phyloP scores from a whole-genome alignment of 2,888 invertebrate species.

The Scaptomyza flava region DNA sequence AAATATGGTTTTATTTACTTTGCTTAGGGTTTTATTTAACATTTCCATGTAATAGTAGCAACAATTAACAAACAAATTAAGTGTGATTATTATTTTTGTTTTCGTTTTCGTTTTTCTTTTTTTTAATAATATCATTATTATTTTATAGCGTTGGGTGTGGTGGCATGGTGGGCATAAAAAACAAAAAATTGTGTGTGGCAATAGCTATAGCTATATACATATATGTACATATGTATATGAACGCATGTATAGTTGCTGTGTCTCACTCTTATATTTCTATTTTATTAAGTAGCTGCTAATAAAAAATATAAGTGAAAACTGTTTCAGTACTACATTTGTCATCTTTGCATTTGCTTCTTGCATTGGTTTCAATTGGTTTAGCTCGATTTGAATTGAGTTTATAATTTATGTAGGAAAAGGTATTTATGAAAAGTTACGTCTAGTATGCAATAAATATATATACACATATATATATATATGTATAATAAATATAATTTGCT shows the following conservation, averaged over 20 bases:
- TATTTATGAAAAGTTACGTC: conserved; percentile 56
- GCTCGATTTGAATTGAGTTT: conserved; percentile 55
- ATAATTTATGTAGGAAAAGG: conserved; percentile 39
- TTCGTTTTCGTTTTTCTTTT: neutral
- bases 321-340: conserved; percentile 45
- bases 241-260: conserved; percentile 34
- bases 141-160: conserved; percentile 45
- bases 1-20: conserved; percentile 45
- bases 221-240: neutral
- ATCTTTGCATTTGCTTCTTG: conserved; percentile 5
- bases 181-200: conserved; percentile 28
- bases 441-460: conserved; percentile 62
- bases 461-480: conserved; percentile 35
- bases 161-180: conserved; percentile 43
- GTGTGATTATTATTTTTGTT: conserved; percentile 4
- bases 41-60: conserved; percentile 44
- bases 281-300: conserved; percentile 53
- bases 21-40: conserved; percentile 48
- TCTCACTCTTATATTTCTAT: conserved; percentile 49
- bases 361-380: conserved; percentile 45
- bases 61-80: conserved; percentile 75
- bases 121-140: conserved; percentile 3
- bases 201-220: neutral
- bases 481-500: conserved; percentile 54
- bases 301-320: conserved; percentile 46